A percentile compares a stretch with the other conserved stretches of the same genome.
Evolutionary conservation across 2,113 vertebrate species (phyloP).

Genomic region (Ammodytes marinus): DNA sequence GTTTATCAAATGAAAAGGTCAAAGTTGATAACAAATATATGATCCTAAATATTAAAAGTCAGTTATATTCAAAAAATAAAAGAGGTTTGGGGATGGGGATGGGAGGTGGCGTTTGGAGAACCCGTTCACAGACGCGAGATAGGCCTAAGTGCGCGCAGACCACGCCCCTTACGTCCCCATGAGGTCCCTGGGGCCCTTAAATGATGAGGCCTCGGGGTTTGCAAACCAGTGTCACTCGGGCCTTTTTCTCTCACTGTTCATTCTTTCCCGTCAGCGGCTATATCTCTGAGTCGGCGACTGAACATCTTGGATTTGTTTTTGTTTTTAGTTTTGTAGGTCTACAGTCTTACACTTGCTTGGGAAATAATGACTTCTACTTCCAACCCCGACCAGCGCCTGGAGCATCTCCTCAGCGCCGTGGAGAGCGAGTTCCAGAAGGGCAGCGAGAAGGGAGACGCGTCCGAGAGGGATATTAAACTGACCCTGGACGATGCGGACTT

Average conservation of each 20-base stretch:
- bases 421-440: conserved; percentile 87
- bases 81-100: conserved; percentile 11
- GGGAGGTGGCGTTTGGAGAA: conserved; percentile 35
- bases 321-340: neutral
- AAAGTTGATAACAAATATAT: neutral
- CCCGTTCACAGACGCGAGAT: conserved; percentile 37
- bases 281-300: neutral
- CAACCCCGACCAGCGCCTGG: conserved; percentile 84
- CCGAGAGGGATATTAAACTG: conserved; percentile 87
- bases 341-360: conserved; percentile 7
- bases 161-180: conserved; percentile 73
- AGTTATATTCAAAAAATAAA: neutral
- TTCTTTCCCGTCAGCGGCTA: conserved; percentile 8
- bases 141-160: conserved; percentile 11
- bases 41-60: neutral
- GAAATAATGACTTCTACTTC: conserved; percentile 81
- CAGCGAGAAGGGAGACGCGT: conserved; percentile 86
- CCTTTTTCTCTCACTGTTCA: conserved; percentile 3
- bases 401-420: conserved; percentile 88
- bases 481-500: conserved; percentile 85
- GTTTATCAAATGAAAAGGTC: neutral
- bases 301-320: conserved; percentile 19
- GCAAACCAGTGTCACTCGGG: conserved; percentile 22
- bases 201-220: conserved; percentile 51
- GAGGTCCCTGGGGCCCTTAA: conserved; percentile 82